Percentiles rank a stretch among this genome's conserved stretches.
phyloP scores from a whole-genome alignment of 1,140 invertebrate species.

The Pseudomyrmex sp. region DNA sequence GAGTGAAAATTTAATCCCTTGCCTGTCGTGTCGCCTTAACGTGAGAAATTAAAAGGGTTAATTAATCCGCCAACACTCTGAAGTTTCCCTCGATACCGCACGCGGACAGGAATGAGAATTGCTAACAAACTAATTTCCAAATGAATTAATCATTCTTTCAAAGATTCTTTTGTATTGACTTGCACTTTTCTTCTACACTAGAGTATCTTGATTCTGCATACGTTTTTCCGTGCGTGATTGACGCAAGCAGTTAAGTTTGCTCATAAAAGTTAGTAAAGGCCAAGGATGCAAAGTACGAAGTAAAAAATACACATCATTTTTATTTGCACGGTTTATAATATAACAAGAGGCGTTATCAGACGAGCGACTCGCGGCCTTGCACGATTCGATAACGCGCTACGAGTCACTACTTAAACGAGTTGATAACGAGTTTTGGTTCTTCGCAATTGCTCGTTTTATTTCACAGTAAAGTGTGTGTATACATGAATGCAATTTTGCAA shows the following conservation, averaged over 20 bases:
- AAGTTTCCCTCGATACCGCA: background rate
- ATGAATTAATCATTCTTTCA: conserved; percentile 21
- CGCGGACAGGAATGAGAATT: background rate
- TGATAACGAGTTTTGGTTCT: conserved; percentile 44
- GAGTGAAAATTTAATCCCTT: conserved; percentile 27
- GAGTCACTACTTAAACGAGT: conserved; percentile 30
- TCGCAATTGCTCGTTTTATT: background rate
- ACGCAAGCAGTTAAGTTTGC: conserved; percentile 19
- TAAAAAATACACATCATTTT: background rate
- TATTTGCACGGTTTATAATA: conserved; percentile 1
- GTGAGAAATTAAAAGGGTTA: conserved; percentile 23
- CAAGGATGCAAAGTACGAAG: background rate
- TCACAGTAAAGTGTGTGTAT: conserved; percentile 26
- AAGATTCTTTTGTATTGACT: conserved; percentile 2
- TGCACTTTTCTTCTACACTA: background rate
- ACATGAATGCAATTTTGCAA: no score
- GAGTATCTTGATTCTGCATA: background rate
- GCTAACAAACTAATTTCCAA: conserved; percentile 11
- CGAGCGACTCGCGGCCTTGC: conserved; percentile 61
- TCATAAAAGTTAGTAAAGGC: conserved; percentile 10
- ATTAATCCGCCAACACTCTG: conserved; percentile 9
- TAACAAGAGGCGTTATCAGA: conserved; percentile 59
- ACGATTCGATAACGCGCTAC: conserved; percentile 64
- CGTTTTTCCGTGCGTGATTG: conserved; percentile 23
- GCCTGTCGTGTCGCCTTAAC: conserved; percentile 2